Conservation (phyloP, 1,140 invertebrate species). For the Drosophila albomicans region DNA sequence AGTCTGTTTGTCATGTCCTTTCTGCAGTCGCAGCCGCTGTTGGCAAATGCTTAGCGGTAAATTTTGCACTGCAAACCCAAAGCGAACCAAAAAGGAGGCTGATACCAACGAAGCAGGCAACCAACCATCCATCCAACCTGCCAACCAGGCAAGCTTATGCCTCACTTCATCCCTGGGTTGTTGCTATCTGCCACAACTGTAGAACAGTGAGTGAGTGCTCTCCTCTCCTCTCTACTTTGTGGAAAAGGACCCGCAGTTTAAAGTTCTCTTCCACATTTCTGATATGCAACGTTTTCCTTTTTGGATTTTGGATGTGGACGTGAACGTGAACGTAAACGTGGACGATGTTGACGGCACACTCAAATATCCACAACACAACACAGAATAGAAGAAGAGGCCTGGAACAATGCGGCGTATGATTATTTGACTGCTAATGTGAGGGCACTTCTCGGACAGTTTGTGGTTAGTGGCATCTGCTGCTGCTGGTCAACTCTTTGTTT, state of each 20-base stretch:
- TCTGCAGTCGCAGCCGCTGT: conserved; percentile 48
- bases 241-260: conserved; percentile 49
- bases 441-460: conserved; percentile 49
- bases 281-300: conserved; percentile 38
- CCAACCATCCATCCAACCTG: conserved; percentile 25
- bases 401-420: conserved; percentile 76
- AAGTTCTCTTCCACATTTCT: conserved; percentile 37
- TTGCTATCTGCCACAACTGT: background rate
- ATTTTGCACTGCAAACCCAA: conserved; percentile 54
- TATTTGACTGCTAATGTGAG: conserved; percentile 66
- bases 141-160: conserved; percentile 10
- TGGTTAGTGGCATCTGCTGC: conserved; percentile 37
- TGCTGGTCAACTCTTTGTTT: conserved; percentile 20
- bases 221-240: conserved; percentile 9
- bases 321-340: background rate
- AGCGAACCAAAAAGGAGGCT: conserved; percentile 8
- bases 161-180: conserved; percentile 35
- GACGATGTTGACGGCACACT: conserved; percentile 55
- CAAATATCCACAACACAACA: conserved; percentile 50
- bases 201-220: background rate
- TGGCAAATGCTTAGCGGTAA: conserved; percentile 77
- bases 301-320: background rate
- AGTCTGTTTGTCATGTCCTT: conserved; percentile 34
- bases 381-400: conserved; percentile 17
- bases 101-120: conserved; percentile 4